Evolutionary conservation across 2,113 vertebrate species (phyloP).

Genomic region (Seriola aureovittata): DNA sequence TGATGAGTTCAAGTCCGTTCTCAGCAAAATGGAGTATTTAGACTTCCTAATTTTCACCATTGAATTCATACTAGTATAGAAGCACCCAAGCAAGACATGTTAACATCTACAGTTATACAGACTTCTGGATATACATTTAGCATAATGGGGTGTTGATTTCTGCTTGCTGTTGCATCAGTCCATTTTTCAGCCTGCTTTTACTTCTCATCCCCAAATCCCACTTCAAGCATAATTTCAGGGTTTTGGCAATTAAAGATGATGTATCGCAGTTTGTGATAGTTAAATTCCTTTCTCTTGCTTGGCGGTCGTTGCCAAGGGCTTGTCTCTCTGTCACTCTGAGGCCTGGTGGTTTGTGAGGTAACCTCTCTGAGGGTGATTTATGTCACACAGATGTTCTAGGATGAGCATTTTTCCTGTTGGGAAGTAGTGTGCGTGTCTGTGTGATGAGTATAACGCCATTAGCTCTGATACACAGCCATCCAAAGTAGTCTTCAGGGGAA

Average conservation of each 20-base stretch:
- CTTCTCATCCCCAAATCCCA: slow-evolving; percentile 53
- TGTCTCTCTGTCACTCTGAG: slow-evolving; percentile 57
- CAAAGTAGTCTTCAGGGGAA: slow-evolving; percentile 53
- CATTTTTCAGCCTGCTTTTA: slow-evolving; percentile 36
- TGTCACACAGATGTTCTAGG: slow-evolving; percentile 72
- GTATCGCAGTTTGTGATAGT: slow-evolving; percentile 53
- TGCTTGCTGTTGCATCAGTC: slow-evolving; percentile 29
- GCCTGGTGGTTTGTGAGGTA: slow-evolving; percentile 65
- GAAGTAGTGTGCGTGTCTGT: slow-evolving; percentile 49
- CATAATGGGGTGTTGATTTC: slow-evolving; percentile 41
- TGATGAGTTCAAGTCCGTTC: neutral
- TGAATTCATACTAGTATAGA: slow-evolving; percentile 14
- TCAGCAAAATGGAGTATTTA: slow-evolving; percentile 3
- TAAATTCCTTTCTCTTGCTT: slow-evolving; percentile 51
- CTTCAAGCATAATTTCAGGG: slow-evolving; percentile 48
- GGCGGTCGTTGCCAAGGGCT: slow-evolving; percentile 30
- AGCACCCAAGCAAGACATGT: neutral
- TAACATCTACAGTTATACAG: slow-evolving; percentile 11
- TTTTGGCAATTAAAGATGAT: slow-evolving; percentile 66
- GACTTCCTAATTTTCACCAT: neutral
- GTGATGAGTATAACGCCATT: slow-evolving; percentile 49
- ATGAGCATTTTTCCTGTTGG: slow-evolving; percentile 57
- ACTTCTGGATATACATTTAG: slow-evolving; percentile 47
- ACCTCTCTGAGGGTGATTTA: slow-evolving; percentile 70
- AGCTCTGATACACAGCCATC: slow-evolving; percentile 41